Evolutionary conservation across 23 tunicate species (phyloP), one percentile per base, ranked within the genome.

Genomic region (Ciona savignyi): DNA sequence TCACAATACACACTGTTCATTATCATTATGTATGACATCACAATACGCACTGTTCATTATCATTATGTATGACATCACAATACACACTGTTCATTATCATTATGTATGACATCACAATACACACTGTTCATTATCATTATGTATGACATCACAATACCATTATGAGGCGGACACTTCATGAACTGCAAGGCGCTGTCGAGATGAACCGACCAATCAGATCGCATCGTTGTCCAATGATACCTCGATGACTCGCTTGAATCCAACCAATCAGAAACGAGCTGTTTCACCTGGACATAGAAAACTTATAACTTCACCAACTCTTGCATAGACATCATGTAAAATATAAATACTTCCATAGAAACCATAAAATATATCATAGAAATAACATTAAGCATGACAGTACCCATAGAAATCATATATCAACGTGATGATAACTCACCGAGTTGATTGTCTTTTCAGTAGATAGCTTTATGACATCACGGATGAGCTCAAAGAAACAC

Each of bases 181-280:
- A 61, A 83, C 25, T 70, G 42, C 23, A 83, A 42, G 20, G 77
- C 78, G 6, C 76, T 51, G 48, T 34, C 27, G 28, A 71, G 56
- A 49, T 70, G 66, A 22, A 34, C 62, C 15, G 30, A 11, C 82
- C 82, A 77, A 34, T 83, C 74, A 27, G 66, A 4, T 1, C 73
- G 23, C 23, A 32, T 70, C 27, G 60, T 76, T 71, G 89, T 83
- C 89, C 89, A 83, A 62, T 56, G 64, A 27, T 65, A 83, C 23
- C 63, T 33, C 19, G 89, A 83, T 0, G 89, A 77, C 27, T 83
- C 82, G 30, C 77, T 73, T 27, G 89, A 83, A 2, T 72, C 33
- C 9, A 77, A 35, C 89, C 89, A 83, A 70, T 77, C 89, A 76
- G 71, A 62, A 27, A 83, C 51, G 3, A 83, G 66, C 32, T 63